These are phyloP conservation scores for Ctenopoma multispine DNA, from an alignment of 2,797 vertebrate genomes.

Conservation along the genomic window DNA sequence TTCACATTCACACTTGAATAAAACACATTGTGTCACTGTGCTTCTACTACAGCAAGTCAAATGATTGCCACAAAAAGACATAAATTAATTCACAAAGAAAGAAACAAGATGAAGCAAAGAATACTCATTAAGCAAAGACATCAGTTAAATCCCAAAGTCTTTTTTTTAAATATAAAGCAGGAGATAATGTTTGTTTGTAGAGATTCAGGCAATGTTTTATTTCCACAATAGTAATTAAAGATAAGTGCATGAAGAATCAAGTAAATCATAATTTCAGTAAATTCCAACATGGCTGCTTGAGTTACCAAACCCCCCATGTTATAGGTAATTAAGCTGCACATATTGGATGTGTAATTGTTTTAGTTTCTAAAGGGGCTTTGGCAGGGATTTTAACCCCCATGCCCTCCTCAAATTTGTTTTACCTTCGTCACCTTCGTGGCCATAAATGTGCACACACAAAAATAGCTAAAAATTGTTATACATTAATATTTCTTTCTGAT, in stretches of 20 bases:
- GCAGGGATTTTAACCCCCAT: background rate
- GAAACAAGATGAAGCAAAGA: background rate
- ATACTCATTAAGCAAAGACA: background rate
- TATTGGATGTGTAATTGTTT: background rate
- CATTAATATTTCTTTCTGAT: no score
- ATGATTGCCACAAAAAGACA: background rate
- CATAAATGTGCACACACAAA: no score
- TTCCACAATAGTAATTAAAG: background rate
- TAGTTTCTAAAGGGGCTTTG: background rate
- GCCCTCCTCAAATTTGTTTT: no score
- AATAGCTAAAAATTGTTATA: no score
- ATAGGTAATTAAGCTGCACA: background rate
- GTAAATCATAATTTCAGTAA: background rate
- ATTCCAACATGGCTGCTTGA: background rate
- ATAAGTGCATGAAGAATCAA: background rate
- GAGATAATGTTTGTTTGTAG: background rate
- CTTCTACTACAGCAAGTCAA: no score
- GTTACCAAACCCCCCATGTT: background rate
- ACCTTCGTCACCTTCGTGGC: no score
- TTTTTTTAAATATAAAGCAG: background rate
- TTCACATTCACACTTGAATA: no score
- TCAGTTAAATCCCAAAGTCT: background rate
- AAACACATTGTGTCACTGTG: no score
- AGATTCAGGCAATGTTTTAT: background rate
- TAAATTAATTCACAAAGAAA: background rate